Evolutionary conservation across 2,113 vertebrate genomes (phyloP), one percentile per base, ranked within the genome.

Genomic region (Gobius niger): DNA sequence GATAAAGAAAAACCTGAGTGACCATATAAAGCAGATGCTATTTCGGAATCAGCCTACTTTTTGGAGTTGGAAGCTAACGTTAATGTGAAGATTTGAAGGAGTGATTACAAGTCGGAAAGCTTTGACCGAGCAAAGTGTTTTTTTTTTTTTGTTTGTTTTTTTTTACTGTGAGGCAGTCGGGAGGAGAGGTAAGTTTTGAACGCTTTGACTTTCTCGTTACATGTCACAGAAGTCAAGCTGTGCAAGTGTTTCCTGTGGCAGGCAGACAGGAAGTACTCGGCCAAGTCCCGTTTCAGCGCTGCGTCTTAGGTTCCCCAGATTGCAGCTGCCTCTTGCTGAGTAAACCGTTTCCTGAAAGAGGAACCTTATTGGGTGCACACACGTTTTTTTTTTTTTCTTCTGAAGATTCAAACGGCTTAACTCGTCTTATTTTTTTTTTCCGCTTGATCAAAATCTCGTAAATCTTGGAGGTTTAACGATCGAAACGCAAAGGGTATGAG

Each of bases 221-320:
- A 73, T 71, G 83, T 85, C 75, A 63, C 70, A 64, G 82, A 82
- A 72, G 67, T 83, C 79, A 85, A 80, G 82, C 82, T 85, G 84
- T 72, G 82, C 47, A 78, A 90, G 85, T 73, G 87, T 90, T 93
- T 93, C 92, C 92, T 92, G 92, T 92, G 70, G 78, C 54, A 40
- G 77, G 63, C 63, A 86, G 85, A 88, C 89, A 92, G 92, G 92
- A 93, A 93, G 86, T 81, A 76, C 82, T 89, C 70, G 15, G 76
- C 73, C 78, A 67, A 70, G 79, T 84, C 76, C 57, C 74, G 81
- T 85, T 91, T 91, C 77, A 62, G 76, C 67, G 82, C 53, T 80
- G 44, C 72, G 67, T 47, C 65, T 88, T 74, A 13, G 51, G 63
- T 73, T 78, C 67, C 34, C 72, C 71, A 62, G 67, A 76, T 76